phyloP scores from a whole-genome alignment of 2,888 invertebrate species.

The Caenorhabditis imperialis region DNA sequence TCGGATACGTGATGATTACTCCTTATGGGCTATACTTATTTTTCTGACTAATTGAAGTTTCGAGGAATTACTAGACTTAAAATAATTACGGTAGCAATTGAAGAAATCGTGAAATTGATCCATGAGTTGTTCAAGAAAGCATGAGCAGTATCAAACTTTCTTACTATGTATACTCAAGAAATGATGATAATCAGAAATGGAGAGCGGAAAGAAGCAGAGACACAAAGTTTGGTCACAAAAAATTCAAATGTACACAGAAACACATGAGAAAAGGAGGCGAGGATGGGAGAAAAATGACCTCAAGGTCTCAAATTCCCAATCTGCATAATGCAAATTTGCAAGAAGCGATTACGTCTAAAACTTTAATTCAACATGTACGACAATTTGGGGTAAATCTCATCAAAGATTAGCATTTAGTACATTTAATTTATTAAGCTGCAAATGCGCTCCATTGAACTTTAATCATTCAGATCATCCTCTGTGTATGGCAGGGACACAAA shows the following conservation, averaged over 20 bases:
- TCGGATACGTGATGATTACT: too few relatives aligned
- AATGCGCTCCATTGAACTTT: background rate
- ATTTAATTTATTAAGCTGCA: too few relatives aligned
- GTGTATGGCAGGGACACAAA: constrained; percentile 11
- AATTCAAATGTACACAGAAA: constrained; percentile 16
- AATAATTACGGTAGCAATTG: too few relatives aligned
- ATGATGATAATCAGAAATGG: background rate
- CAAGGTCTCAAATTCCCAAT: constrained; percentile 12
- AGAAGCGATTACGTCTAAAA: constrained; percentile 3
- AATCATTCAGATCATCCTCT: background rate
- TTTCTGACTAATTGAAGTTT: too few relatives aligned
- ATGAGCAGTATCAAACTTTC: background rate
- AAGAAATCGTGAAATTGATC: too few relatives aligned
- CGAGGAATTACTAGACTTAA: too few relatives aligned
- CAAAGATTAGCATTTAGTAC: background rate
- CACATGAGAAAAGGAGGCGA: background rate
- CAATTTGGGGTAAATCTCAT: constrained; percentile 4
- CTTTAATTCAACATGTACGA: too few relatives aligned
- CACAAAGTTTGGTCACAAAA: constrained; percentile 8
- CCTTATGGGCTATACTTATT: too few relatives aligned
- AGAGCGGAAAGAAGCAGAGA: constrained; percentile 9
- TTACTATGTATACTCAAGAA: background rate
- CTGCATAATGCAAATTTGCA: constrained; percentile 16
- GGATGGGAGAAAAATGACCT: background rate
- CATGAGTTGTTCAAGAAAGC: background rate